phyloP scores from a whole-genome alignment of 2,113 vertebrate species.

The Peucedramus taeniatus region DNA sequence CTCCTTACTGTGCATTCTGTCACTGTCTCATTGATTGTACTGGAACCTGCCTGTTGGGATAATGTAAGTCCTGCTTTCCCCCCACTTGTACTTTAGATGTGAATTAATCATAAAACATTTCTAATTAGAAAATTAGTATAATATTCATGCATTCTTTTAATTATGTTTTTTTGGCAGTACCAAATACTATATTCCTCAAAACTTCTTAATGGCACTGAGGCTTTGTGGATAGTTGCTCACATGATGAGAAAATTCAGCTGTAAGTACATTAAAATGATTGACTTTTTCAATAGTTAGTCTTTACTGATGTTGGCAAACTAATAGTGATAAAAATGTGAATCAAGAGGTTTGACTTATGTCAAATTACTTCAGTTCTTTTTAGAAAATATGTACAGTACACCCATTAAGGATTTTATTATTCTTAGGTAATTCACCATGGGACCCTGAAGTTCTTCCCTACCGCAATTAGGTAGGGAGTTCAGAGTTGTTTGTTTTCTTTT shows the following conservation, averaged over 20 bases:
- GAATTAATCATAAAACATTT: slow-evolving; percentile 12
- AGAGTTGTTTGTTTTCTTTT: not conserved
- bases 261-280: slow-evolving; percentile 58
- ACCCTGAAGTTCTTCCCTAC: not conserved
- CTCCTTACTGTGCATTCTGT: slow-evolving; percentile 55
- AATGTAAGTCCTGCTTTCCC: slow-evolving; percentile 55
- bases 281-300: slow-evolving; percentile 44
- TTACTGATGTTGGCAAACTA: slow-evolving; percentile 12
- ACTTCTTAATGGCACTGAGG: slow-evolving; percentile 54
- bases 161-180: slow-evolving; percentile 66
- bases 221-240: slow-evolving; percentile 63
- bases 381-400: not conserved
- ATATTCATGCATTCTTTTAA: slow-evolving; percentile 59
- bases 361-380: not conserved
- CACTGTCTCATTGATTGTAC: slow-evolving; percentile 51
- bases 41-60: slow-evolving; percentile 52
- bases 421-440: not conserved
- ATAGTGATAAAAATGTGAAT: not conserved
- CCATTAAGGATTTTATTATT: not conserved
- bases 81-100: slow-evolving; percentile 30
- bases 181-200: slow-evolving; percentile 63
- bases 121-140: slow-evolving; percentile 3
- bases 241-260: slow-evolving; percentile 61
- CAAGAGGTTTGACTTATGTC: not conserved
- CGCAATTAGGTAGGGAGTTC: not conserved